phyloP scores from a whole-genome alignment of 2,888 invertebrate species.

The Cremastinae sp. region DNA sequence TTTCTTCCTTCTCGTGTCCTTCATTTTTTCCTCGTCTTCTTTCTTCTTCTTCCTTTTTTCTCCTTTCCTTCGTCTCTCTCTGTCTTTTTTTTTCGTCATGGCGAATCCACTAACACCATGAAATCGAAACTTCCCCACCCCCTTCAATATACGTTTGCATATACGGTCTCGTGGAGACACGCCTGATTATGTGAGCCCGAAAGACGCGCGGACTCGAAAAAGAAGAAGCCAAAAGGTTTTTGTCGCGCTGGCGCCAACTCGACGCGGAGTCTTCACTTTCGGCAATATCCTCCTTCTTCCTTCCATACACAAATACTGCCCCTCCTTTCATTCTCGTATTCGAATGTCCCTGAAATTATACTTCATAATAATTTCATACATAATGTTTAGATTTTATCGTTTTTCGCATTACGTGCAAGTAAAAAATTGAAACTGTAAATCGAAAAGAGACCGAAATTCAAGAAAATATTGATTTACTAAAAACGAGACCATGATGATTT shows the following conservation, averaged over 20 bases:
- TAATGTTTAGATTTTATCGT: too few species aligned
- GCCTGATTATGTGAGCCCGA: slow-evolving; percentile 12
- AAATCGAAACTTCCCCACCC: too few species aligned
- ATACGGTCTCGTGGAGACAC: background rate
- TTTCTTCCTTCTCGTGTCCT: slow-evolving; percentile 27
- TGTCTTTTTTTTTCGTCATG: slow-evolving; percentile 31
- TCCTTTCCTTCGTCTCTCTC: slow-evolving; percentile 19
- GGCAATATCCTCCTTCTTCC: slow-evolving; percentile 31
- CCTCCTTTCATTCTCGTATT: slow-evolving; percentile 39
- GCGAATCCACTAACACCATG: slow-evolving; percentile 33
- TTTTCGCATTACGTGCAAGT: too few species aligned
- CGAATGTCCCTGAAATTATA: slow-evolving; percentile 26
- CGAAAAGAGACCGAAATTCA: too few species aligned
- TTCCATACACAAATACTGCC: slow-evolving; percentile 17
- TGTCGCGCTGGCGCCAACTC: slow-evolving; percentile 71
- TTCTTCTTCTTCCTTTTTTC: slow-evolving; percentile 30
- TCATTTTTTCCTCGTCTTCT: slow-evolving; percentile 25
- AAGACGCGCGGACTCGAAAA: slow-evolving; percentile 41
- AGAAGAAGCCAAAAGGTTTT: slow-evolving; percentile 60
- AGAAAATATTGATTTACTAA: too few species aligned
- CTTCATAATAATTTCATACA: too few species aligned
- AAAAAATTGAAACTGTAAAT: too few species aligned
- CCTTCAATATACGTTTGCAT: background rate
- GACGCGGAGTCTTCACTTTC: slow-evolving; percentile 59
- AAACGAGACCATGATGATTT: too few species aligned